These are phyloP conservation scores for Drosophila recens DNA, from an alignment of 2,888 invertebrate species.

Conservation along the genomic window DNA sequence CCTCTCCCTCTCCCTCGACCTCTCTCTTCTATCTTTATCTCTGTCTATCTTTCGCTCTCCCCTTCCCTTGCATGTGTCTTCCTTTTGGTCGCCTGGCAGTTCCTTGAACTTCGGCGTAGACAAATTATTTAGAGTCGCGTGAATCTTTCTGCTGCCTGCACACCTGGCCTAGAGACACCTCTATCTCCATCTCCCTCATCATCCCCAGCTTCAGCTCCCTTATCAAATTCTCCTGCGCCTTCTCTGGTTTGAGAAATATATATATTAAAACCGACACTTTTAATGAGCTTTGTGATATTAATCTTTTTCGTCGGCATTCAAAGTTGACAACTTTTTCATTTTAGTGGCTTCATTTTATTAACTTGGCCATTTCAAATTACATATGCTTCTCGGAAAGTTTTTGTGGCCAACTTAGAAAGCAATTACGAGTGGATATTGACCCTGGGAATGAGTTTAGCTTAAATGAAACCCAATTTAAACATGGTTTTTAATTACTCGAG, in stretches of 20 bases:
- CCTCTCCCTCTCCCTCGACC: neutral
- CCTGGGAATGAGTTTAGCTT: slow-evolving; percentile 25
- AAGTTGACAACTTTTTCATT: slow-evolving; percentile 51
- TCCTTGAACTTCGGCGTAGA: slow-evolving; percentile 74
- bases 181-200: neutral
- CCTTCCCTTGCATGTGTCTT: neutral
- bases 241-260: slow-evolving; percentile 24
- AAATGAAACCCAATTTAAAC: neutral
- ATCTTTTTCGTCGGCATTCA: slow-evolving; percentile 68
- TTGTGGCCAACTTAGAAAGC: slow-evolving; percentile 29
- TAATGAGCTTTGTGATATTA: slow-evolving; percentile 80
- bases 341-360: slow-evolving; percentile 50
- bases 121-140: slow-evolving; percentile 69
- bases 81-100: slow-evolving; percentile 37
- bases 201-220: neutral
- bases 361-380: slow-evolving; percentile 46
- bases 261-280: slow-evolving; percentile 74
- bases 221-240: neutral
- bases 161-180: slow-evolving; percentile 25
- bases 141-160: slow-evolving; percentile 44
- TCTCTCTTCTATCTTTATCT: neutral
- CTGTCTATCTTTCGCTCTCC: slow-evolving; percentile 8
- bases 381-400: slow-evolving; percentile 28
- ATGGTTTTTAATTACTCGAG: neutral
- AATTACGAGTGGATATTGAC: slow-evolving; percentile 55